These are phyloP conservation scores for Pseudomyrmex concolor DNA, from an alignment of 1,140 invertebrate genomes.

Conservation along the genomic window DNA sequence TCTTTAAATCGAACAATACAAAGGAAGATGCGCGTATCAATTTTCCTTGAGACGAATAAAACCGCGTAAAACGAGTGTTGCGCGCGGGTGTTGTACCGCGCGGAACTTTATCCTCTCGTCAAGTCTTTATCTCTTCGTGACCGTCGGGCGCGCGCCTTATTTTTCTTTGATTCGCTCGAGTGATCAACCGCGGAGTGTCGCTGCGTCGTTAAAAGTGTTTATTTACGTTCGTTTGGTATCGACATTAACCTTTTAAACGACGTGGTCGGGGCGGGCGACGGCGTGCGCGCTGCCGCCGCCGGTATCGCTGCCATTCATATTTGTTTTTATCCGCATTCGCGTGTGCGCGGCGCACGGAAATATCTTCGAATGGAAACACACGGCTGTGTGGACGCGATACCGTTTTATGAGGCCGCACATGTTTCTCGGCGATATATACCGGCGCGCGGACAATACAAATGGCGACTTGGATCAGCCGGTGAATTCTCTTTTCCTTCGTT, in stretches of 20 bases:
- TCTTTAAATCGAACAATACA: background rate
- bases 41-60: too few relatives aligned
- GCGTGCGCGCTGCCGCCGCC: background rate
- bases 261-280: slow-evolving; percentile 12
- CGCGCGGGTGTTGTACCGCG: too few relatives aligned
- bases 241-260: slow-evolving; percentile 62
- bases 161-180: background rate
- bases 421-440: slow-evolving; percentile 45
- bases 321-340: slow-evolving; percentile 53
- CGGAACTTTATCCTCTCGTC: too few relatives aligned
- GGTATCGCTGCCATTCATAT: slow-evolving; percentile 53
- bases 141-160: background rate
- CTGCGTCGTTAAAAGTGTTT: slow-evolving; percentile 40
- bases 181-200: slow-evolving; percentile 15
- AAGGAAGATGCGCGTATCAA: too few relatives aligned
- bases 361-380: slow-evolving; percentile 45
- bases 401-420: slow-evolving; percentile 55
- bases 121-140: too few relatives aligned
- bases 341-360: slow-evolving; percentile 43
- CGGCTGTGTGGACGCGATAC: slow-evolving; percentile 50
- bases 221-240: slow-evolving; percentile 47
- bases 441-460: slow-evolving; percentile 18
- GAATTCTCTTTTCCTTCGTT: background rate
- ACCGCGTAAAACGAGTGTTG: too few relatives aligned
- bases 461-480: slow-evolving; percentile 54